Percentiles rank a stretch among this genome's conserved stretches.
Conservation (phyloP, 2,113 vertebrate genomes). For the Stigmatopora nigra region DNA sequence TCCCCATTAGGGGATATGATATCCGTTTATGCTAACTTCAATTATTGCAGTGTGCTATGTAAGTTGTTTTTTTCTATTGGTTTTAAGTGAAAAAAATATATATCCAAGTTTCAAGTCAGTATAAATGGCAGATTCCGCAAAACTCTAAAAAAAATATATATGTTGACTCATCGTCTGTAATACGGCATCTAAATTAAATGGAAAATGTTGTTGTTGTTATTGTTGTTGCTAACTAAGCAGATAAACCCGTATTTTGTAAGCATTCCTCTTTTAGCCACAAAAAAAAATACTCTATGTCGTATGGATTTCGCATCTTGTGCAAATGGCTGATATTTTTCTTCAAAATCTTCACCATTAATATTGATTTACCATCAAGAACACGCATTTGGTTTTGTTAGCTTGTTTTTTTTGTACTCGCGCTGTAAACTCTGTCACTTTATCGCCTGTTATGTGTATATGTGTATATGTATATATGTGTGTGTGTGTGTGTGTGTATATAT, state of each 20-base stretch:
- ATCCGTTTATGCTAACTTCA: too few relatives aligned
- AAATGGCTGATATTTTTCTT: constrained; percentile 64
- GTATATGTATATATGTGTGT: too few relatives aligned
- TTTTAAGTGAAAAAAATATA: too few relatives aligned
- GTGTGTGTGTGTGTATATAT: too few relatives aligned
- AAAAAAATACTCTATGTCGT: constrained; percentile 57
- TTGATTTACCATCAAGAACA: constrained; percentile 61
- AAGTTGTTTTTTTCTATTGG: too few relatives aligned
- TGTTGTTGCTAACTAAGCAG: constrained; percentile 25
- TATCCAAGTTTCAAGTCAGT: too few relatives aligned
- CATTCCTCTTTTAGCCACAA: constrained; percentile 42
- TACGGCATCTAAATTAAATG: constrained; percentile 6
- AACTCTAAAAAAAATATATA: too few relatives aligned
- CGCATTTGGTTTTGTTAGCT: constrained; percentile 9
- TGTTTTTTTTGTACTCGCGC: constrained; percentile 52
- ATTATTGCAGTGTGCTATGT: too few relatives aligned
- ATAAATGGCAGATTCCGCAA: too few relatives aligned
- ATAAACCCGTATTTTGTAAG: constrained; percentile 49
- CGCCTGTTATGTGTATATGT: constrained; percentile 28
- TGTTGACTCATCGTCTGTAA: too few relatives aligned
- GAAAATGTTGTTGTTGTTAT: constrained; percentile 26
- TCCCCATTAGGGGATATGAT: too few relatives aligned
- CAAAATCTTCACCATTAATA: constrained; percentile 57
- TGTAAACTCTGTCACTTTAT: constrained; percentile 62
- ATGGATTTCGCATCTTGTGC: constrained; percentile 60